phyloP scores from a whole-genome alignment of 2,113 vertebrate genomes.

The Recurvirostra avosetta region DNA sequence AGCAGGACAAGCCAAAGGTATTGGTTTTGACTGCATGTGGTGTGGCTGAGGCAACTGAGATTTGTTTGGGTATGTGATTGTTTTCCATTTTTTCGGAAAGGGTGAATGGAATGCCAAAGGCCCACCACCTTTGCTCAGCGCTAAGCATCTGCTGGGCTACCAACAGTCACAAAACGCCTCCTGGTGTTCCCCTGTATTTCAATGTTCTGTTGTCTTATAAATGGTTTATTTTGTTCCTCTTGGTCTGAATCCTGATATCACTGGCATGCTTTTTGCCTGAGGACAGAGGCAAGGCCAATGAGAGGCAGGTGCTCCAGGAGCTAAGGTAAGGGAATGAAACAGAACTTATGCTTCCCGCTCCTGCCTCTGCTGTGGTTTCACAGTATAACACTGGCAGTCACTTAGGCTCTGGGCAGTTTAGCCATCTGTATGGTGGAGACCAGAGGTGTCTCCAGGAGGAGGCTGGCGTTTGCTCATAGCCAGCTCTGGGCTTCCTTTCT shows the following conservation, averaged over 20 bases:
- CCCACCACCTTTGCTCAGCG: rapidly evolving
- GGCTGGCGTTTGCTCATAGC: neutral
- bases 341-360: neutral
- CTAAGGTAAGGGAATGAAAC: neutral
- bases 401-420: neutral
- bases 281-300: neutral
- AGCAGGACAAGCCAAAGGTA: neutral
- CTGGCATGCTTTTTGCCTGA: neutral
- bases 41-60: neutral
- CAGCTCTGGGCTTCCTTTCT: neutral
- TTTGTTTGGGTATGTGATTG: neutral
- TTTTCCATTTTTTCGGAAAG: neutral
- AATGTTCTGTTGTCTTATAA: neutral
- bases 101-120: neutral
- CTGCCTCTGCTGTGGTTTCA: neutral
- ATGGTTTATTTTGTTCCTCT: neutral
- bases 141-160: neutral
- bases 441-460: neutral
- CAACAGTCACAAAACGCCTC: neutral
- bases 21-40: neutral
- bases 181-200: neutral
- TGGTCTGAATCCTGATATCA: rapidly evolving
- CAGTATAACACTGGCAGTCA: neutral
- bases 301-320: neutral
- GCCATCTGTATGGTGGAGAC: neutral